Evolutionary conservation across 2,797 vertebrate species (phyloP), one percentile per base, ranked within the genome.

Genomic region (Anabas testudineus): DNA sequence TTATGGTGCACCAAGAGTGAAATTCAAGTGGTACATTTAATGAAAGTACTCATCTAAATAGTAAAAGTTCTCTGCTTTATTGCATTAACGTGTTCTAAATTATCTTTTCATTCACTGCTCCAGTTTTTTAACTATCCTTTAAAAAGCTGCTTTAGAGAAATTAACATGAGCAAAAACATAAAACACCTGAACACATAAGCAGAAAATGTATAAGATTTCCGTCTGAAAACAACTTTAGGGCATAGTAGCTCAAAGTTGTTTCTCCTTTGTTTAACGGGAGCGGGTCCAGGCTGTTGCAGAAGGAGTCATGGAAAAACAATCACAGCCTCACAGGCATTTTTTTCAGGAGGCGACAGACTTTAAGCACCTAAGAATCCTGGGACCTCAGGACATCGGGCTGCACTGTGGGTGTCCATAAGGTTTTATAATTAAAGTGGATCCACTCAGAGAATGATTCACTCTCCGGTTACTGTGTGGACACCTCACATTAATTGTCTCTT

Each of bases 221-320:
- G 51, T 58, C 5, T 42, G 51, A 9, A 71, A 55, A 65, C 64
- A 62, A 34, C 46, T 36, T 42, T 24, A 36, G 61, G 13, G 12
- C 28, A 16, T 12, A 7, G 16, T 47, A 26, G 66, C 15, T 64
- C 18, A 52, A 48, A 21, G 42, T 21, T 21, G 24, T 75, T 66
- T 51, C 39, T 82, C 36, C 22, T 80, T 72, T 60, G 45, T 81
- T 74, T 55, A 75, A 76, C 46, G 30, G 70, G 34, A 69, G 43
- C 37, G 18, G 72, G 26, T 34, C 51, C 64, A 45, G 65, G 45
- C 49, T 52, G 54, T 72, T 80, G 54, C 45, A 64, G 47, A 54
- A 72, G 47, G 39, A 67, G 26, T 71, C 36, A 73, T 82, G 72
- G 81, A 86, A 81, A 87, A 82, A 71, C 52, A 63, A 78, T 84